phyloP scores from a whole-genome alignment of 2,113 vertebrate genomes.

The Petrocephalus zakoni region DNA sequence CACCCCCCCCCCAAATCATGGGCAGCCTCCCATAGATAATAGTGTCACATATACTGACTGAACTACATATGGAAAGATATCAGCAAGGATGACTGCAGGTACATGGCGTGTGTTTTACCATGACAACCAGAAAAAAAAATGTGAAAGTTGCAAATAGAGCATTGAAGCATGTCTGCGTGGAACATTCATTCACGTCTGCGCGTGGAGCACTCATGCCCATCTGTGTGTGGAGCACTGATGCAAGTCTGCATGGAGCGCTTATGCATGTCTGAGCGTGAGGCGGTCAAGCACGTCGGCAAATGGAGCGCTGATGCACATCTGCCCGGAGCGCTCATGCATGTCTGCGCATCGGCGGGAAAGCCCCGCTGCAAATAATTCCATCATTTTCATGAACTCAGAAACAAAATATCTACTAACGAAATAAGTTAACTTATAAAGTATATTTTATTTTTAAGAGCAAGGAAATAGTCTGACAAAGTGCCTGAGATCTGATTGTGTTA shows the following conservation, averaged over 20 bases:
- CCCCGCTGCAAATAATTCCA: neutral
- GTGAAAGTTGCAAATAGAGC: neutral
- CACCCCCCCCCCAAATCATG: neutral
- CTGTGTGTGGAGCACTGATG: too few species aligned
- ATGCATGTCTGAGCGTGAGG: too few species aligned
- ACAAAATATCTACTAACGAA: neutral
- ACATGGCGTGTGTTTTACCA: constrained; percentile 41
- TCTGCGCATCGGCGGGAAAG: neutral
- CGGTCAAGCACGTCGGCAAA: neutral
- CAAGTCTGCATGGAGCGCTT: too few species aligned
- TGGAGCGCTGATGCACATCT: neutral
- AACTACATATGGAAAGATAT: neutral
- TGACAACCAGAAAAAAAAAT: constrained; percentile 30
- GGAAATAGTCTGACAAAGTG: neutral
- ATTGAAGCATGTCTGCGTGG: too few species aligned
- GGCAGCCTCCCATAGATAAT: constrained; percentile 6
- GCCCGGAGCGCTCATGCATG: neutral
- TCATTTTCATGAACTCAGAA: neutral
- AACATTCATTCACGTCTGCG: too few species aligned
- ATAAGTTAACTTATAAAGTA: neutral
- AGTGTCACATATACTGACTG: neutral
- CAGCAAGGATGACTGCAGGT: constrained; percentile 14
- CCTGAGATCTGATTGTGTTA: neutral
- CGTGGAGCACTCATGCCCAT: too few species aligned
- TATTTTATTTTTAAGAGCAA: neutral